A percentile compares a stretch with the other conserved stretches of the same genome.
Evolutionary conservation across 2,113 vertebrate species (phyloP).

Genomic region (Hassar affinis): DNA sequence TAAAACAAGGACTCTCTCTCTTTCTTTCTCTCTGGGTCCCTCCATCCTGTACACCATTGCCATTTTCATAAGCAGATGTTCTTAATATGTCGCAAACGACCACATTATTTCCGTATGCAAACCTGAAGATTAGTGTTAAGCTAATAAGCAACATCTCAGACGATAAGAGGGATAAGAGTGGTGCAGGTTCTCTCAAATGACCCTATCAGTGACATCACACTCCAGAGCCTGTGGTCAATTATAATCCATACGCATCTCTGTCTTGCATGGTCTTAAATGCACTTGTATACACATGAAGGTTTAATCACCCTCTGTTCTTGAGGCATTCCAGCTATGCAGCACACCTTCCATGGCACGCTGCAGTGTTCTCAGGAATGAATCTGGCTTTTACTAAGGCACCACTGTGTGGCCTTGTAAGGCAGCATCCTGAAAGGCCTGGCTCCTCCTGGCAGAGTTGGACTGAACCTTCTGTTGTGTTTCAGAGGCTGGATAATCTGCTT

Average conservation of each 20-base stretch:
- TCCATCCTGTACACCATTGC: not conserved
- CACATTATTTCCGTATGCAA: not conserved
- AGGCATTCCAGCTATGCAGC: slow-evolving; percentile 20
- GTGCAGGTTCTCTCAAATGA: not conserved
- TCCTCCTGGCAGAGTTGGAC: slow-evolving; percentile 6
- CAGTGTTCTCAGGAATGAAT: slow-evolving; percentile 13
- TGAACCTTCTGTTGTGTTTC: slow-evolving; percentile 1
- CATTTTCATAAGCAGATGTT: slow-evolving; percentile 10
- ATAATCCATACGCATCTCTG: not conserved
- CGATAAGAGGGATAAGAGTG: too few relatives aligned
- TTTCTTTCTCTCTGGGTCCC: not conserved
- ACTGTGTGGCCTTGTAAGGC: slow-evolving; percentile 29
- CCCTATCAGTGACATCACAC: not conserved
- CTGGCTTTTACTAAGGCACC: slow-evolving; percentile 2
- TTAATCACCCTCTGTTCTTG: not conserved
- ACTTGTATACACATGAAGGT: not conserved
- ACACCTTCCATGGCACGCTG: slow-evolving; percentile 17
- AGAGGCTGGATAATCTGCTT: not conserved
- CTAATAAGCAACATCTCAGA: not conserved
- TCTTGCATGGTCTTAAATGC: not conserved
- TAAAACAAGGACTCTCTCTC: slow-evolving; percentile 24
- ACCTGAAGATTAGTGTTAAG: not conserved
- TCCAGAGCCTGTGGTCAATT: not conserved
- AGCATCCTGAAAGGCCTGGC: not conserved
- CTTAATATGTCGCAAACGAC: not conserved